phyloP scores from a whole-genome alignment of 2,797 vertebrate species.

The Philypnodon macrostomus region DNA sequence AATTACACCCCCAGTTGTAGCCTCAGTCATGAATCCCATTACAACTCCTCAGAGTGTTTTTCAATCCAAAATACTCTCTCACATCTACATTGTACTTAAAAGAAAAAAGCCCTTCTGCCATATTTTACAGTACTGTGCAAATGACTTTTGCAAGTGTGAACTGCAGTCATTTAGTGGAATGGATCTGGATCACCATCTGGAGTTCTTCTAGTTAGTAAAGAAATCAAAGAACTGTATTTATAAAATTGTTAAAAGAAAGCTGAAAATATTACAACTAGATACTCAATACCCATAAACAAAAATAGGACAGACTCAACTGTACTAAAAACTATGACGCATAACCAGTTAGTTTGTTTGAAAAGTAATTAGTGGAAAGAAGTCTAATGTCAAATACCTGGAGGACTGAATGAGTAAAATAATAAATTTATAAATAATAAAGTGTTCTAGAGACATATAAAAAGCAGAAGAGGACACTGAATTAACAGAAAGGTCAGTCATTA shows the following conservation, averaged over 20 bases:
- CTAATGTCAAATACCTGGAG: background rate
- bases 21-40: slow-evolving; percentile 48
- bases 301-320: too few relatives aligned
- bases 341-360: background rate
- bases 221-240: too few relatives aligned
- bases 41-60: slow-evolving; percentile 31
- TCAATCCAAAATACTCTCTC: slow-evolving; percentile 18
- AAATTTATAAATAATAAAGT: background rate
- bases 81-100: slow-evolving; percentile 15
- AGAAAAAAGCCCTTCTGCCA: slow-evolving; percentile 11
- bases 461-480: background rate
- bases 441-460: background rate
- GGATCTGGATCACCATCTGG: too few relatives aligned
- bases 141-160: too few relatives aligned
- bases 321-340: too few relatives aligned
- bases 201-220: too few relatives aligned
- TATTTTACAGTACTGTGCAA: too few relatives aligned
- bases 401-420: slow-evolving; percentile 1
- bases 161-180: too few relatives aligned
- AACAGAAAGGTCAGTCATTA: slow-evolving; percentile 13
- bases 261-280: too few relatives aligned
- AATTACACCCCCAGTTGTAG: slow-evolving; percentile 45
- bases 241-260: too few relatives aligned
- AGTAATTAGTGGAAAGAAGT: background rate
- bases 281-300: too few relatives aligned